Base-by-base conservation (phyloP, 1,140 invertebrate species). In the Mactra quadrangularis region DNA sequence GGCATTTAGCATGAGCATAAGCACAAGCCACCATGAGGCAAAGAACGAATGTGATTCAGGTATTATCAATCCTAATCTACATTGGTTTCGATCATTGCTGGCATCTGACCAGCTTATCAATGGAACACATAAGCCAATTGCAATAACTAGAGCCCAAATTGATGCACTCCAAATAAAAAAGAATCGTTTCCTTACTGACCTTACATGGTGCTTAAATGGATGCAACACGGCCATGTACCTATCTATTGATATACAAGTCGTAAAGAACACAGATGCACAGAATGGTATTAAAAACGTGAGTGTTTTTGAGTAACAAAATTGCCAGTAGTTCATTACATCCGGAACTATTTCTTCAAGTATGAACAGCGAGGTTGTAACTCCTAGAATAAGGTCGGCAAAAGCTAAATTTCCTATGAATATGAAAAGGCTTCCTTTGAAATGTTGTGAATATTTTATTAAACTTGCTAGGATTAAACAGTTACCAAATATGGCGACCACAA, bases 381-480 rank as follows among this genome's bases (percentile, higher is more conserved):
- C 72, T 25, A 76, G 35, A 3, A 76, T 31, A 13, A 76, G 53
- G n/a, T 76, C 72, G n/a, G 72, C 72, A 31, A 27, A 19, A 3
- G 72, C 55, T 50, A 76, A 50, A 50, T 60, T 76, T 59, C 72
- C 72, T 1, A 76, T 76, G 4, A 76, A 50, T 6, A 62, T 45
- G 31, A 59, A 76, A 7, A 76, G 31, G 57, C 55, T 76, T 47
- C 55, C 72, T 27, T 76, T 76, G 33, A 76, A 76, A 13, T 47
- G 35, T 1, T 47, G 41, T 0, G n/a, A 19, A 50, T n/a, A 76
- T 41, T 62, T 76, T 17, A 45, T 45, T 38, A 76, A 22, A 38
- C 72, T 76, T n/a, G 31, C 19, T 45, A 76, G 3, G 17, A 76
- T 62, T 45, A 76, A 47, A 7, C 13, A 25, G 60, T 76, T 76